Evolutionary conservation across 2,797 vertebrate species (phyloP).

Genomic region (Mycteria americana): DNA sequence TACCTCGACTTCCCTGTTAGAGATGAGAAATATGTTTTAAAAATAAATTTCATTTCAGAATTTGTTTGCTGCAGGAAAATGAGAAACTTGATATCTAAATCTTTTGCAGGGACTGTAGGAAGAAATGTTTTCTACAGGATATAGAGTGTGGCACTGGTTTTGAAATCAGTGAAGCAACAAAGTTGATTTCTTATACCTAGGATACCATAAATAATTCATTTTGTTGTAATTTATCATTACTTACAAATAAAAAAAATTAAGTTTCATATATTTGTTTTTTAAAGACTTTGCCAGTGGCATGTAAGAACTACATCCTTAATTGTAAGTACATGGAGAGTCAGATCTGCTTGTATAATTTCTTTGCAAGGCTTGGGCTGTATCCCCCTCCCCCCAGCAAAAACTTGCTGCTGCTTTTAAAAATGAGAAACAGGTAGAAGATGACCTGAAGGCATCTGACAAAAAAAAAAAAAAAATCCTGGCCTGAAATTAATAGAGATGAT

Average conservation of each 20-base stretch:
- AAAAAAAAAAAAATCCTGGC: neutral
- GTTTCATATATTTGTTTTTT: neutral
- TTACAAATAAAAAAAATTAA: neutral
- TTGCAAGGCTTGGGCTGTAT: neutral
- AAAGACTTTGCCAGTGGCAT: neutral
- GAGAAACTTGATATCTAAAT: neutral
- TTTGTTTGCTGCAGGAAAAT: constrained; percentile 1
- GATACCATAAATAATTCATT: constrained; percentile 8
- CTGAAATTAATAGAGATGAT: neutral
- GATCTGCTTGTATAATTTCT: neutral
- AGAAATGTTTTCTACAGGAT: neutral
- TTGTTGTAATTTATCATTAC: neutral
- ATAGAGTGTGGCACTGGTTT: neutral
- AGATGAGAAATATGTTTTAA: neutral
- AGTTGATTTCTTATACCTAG: neutral
- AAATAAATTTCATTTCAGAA: constrained; percentile 5
- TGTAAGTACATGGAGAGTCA: neutral
- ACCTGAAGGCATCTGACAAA: neutral
- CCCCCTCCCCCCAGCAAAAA: neutral
- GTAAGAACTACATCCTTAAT: neutral
- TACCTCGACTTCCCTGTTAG: neutral
- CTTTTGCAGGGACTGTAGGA: neutral
- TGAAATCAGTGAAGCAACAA: neutral
- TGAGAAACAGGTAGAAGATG: neutral
- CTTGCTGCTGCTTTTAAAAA: neutral